A percentile compares a stretch with the other conserved stretches of the same genome.
Evolutionary conservation across 2,888 invertebrate species (phyloP).

Genomic region (Lottia gigantea): DNA sequence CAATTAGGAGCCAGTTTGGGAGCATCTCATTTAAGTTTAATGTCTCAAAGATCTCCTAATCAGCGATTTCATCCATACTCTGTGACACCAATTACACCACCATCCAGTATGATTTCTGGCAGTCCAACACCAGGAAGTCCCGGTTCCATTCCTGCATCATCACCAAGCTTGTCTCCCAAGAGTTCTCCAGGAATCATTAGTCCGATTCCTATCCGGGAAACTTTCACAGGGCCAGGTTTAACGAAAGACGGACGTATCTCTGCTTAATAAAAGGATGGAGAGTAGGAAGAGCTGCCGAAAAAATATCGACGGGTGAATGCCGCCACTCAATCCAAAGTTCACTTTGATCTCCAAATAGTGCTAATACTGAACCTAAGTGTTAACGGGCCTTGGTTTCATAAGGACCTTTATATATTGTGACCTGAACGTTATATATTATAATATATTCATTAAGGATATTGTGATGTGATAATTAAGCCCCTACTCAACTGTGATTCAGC

Average conservation of each 20-base stretch:
- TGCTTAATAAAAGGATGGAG: not conserved
- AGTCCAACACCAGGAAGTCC: conserved; percentile 18
- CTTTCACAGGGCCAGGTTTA: not conserved
- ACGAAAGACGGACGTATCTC: conserved; percentile 3
- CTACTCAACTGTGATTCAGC: too few species aligned
- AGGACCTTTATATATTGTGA: too few species aligned
- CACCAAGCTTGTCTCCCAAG: conserved; percentile 22
- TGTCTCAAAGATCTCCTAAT: not conserved
- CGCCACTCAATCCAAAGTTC: too few species aligned
- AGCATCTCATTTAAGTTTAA: conserved; percentile 4
- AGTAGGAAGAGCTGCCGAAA: too few species aligned
- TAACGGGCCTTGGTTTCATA: too few species aligned
- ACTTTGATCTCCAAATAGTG: too few species aligned
- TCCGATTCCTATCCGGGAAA: conserved; percentile 17
- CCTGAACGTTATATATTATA: too few species aligned
- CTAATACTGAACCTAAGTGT: too few species aligned
- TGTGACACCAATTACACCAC: conserved; percentile 13
- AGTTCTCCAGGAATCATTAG: conserved; percentile 21
- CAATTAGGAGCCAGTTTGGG: conserved; percentile 5
- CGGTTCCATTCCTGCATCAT: conserved; percentile 16
- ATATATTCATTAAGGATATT: too few species aligned
- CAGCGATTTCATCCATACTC: conserved; percentile 19
- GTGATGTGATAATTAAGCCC: too few species aligned
- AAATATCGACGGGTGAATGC: too few species aligned
- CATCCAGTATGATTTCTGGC: not conserved